Base-by-base conservation (phyloP, 2,888 invertebrate species). In the Gnatocerus cornutus region DNA sequence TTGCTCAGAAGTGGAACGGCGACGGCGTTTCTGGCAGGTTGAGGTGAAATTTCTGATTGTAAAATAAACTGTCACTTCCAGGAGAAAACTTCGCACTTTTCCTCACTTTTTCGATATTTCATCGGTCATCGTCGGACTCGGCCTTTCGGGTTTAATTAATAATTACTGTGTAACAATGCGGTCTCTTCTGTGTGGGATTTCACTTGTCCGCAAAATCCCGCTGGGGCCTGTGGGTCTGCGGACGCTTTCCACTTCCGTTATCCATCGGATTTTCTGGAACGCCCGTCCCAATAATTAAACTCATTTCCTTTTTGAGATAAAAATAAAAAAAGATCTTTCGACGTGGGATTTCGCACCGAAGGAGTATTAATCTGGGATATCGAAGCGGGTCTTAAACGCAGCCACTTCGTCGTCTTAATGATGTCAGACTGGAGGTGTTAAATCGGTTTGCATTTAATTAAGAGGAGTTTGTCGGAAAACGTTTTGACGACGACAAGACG, bases 251-350 rank as follows among this genome's bases (percentile, higher is more conserved):
- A 39, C 55, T 50, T 56, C 43, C 43, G 41, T 29, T 56, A 56
- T 56, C 43, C 56, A 12, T 43, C 29, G 56, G 43, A 56, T 56
- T 56, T 56, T 56, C 56, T 56, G 29, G 56, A 56, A 56, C 41
- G 56, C 43, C 29, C 56, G 43, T 43, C 43, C 43, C 56, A 29
- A 56, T 56, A 56, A 56, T 56, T 56, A 56, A 56, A 56, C 56
- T 43, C 56, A 56, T 56, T 56, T 56, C 41, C 43, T 56, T 43
- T 46, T 10, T n/a, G 12, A 12, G n/a, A 41, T 12, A 41, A 56
- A 56, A 43, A 56, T 27, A 27, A 56, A 56, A 56, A 56, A 12
- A 12, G 7, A 1, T 16, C 9, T 46, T 21, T 41, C 41, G n/a
- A 6, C 6, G 37, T 7, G 7, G 37, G 7, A 2, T 37, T 37